Conservation (phyloP, 2,113 vertebrate species). For the Atherinomorus stipes region DNA sequence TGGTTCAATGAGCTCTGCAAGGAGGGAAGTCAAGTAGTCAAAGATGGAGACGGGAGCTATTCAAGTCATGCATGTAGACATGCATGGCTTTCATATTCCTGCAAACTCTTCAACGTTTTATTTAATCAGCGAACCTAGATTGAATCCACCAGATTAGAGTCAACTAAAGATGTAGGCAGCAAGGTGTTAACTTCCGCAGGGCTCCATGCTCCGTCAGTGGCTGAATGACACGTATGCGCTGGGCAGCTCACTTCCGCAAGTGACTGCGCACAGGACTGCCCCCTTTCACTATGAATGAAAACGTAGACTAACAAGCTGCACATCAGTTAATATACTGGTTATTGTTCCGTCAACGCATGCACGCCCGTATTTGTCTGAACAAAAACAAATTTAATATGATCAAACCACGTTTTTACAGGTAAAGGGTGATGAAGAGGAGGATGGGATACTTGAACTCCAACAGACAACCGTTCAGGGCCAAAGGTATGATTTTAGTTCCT, state of each 20-base stretch:
- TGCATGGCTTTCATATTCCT: neutral
- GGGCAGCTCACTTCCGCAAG: constrained; percentile 74
- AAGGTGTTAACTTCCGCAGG: constrained; percentile 64
- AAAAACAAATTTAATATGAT: neutral
- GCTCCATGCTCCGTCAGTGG: constrained; percentile 62
- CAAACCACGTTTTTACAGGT: constrained; percentile 79
- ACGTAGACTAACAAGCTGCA: neutral
- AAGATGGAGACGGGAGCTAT: neutral
- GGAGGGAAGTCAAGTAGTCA: neutral
- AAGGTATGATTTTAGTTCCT: constrained; percentile 82
- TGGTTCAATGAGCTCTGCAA: constrained; percentile 14
- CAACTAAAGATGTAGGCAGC: neutral
- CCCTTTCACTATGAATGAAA: constrained; percentile 19
- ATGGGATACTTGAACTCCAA: constrained; percentile 88
- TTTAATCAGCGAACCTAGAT: accelerated
- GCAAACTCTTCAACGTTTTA: neutral
- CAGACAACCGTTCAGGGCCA: constrained; percentile 89
- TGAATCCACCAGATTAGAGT: neutral
- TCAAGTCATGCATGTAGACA: neutral
- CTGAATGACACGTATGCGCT: constrained; percentile 88
- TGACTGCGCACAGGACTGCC: constrained; percentile 48
- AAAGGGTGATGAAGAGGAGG: constrained; percentile 94
- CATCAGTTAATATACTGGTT: neutral
- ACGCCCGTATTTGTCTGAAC: no score
- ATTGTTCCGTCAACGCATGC: no score